A percentile compares a stretch with the other conserved stretches of the same genome.
Conservation (phyloP, 2,888 invertebrate species). For the Didymodactylos carnosus region DNA sequence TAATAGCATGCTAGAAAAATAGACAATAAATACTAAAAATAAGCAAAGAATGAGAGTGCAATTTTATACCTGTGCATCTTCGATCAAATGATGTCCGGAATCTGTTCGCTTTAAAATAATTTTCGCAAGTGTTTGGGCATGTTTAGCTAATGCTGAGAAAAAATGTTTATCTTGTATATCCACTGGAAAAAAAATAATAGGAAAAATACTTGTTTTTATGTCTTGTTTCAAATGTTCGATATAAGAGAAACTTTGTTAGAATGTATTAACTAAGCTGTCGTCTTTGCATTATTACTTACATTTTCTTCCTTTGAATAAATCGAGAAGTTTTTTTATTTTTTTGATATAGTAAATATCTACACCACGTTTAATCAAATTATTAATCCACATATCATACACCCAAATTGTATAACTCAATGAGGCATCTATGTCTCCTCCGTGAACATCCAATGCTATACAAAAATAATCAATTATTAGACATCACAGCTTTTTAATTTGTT, state of each 20-base stretch:
- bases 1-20: neutral
- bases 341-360: neutral
- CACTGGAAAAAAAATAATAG: too few relatives aligned
- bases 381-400: neutral
- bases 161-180: neutral
- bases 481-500: neutral
- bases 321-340: neutral
- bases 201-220: too few relatives aligned
- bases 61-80: neutral
- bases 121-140: neutral
- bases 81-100: neutral
- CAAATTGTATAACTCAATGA: neutral
- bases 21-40: too few relatives aligned
- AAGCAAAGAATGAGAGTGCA: too few relatives aligned
- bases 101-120: neutral
- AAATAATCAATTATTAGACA: neutral
- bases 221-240: too few relatives aligned
- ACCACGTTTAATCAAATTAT: neutral
- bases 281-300: neutral
- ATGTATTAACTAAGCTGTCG: neutral
- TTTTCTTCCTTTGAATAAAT: neutral
- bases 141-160: neutral
- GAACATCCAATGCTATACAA: neutral
- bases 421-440: neutral
- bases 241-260: too few relatives aligned